These are phyloP conservation scores for Cricetomys ansorgei DNA, from an alignment of 2,113 vertebrate genomes.

Conservation along the genomic window DNA sequence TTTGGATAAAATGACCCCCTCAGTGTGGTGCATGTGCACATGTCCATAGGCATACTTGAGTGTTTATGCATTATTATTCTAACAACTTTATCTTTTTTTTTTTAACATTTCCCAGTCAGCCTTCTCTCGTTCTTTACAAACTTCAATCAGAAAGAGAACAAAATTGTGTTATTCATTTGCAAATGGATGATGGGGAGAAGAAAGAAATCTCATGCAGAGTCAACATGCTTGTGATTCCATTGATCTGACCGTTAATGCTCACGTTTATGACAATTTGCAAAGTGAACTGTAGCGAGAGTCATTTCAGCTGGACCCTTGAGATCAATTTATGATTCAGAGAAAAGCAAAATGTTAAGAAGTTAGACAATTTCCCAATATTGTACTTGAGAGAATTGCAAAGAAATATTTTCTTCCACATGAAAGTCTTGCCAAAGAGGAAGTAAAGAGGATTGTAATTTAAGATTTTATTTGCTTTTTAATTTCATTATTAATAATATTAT, in stretches of 20 bases:
- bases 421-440: constrained; percentile 26
- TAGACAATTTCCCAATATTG: constrained; percentile 5
- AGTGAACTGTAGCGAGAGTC: constrained; percentile 6
- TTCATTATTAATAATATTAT: neutral
- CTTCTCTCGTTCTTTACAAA: neutral
- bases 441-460: constrained; percentile 15
- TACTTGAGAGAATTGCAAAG: constrained; percentile 23
- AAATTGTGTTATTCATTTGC: constrained; percentile 13
- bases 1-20: neutral
- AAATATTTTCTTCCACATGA: neutral
- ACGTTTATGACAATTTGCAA: neutral
- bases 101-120: neutral
- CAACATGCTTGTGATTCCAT: neutral
- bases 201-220: neutral
- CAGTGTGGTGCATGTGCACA: neutral
- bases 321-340: constrained; percentile 38
- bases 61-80: neutral
- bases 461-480: constrained; percentile 29
- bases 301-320: neutral
- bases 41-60: neutral
- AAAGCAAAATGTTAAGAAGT: constrained; percentile 26
- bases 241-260: neutral
- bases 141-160: neutral
- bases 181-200: neutral
- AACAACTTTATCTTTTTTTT: neutral